Evolutionary conservation across 2,888 invertebrate genomes (phyloP), one percentile per base, ranked within the genome.

Genomic region (Ligdia adustata): DNA sequence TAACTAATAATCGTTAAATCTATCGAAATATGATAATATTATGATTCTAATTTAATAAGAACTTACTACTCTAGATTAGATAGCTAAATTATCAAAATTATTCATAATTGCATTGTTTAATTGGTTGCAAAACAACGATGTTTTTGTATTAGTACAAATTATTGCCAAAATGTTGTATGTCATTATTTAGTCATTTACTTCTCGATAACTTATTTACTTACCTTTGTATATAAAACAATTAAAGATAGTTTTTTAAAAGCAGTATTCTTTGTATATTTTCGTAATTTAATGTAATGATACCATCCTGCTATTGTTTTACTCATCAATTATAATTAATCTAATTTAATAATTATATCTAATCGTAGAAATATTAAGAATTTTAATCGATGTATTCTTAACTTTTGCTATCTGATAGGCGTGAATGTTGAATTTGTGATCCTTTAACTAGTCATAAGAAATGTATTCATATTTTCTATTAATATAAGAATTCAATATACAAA

Each of bases 381-480:
- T 33, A 50, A 42, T 29, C 33, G 32, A 37, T 44, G 37, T 47
- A 48, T 50, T 29, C 37, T 45, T 12, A 56, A 41, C 20, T 48
- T 56, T 55, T 43, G 47, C 48, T 55, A 53, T 52, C 32, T 45
- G 26, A 56, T 64, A 62, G 57, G 61, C 69, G 75, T 82, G 81
- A 74, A 72, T 79, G 78, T 87, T 78, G 61, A 78, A 75, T 84
- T 83, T 87, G 83, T 88, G 84, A 88, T 84, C 76, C 68, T 77
- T 72, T 77, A 72, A 75, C 58, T 86, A 86, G 72, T 69, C 60
- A 31, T 86, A 88, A 87, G 82, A 82, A 87, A 84, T 82, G 73
- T 84, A 89, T 81, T 82, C 74, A 86, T 87, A 88, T 88, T 89
- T 89, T 88, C 82, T 84, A 86, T 81, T 81, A 83, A 75, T 52